phyloP scores from a whole-genome alignment of 2,888 invertebrate species.

The Stenodera caucasica region DNA sequence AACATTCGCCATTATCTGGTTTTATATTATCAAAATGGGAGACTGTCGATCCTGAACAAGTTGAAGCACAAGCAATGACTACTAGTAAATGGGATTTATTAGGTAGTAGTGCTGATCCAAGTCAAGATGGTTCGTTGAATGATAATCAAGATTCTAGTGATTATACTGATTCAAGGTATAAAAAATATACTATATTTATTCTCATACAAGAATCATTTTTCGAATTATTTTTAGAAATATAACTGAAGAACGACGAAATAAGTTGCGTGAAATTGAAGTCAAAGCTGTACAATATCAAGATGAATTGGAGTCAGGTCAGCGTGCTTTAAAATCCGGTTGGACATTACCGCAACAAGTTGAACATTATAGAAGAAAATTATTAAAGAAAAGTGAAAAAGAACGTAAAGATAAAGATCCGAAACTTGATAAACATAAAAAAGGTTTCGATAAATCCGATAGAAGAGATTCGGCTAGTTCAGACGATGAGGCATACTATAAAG shows the following conservation, averaged over 20 bases:
- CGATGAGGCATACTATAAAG: constrained; percentile 53
- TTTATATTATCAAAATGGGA: constrained; percentile 97
- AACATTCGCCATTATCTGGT: constrained; percentile 59
- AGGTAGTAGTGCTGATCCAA: constrained; percentile 58
- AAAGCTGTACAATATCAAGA: constrained; percentile 95
- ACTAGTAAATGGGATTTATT: constrained; percentile 87
- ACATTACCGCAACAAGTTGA: constrained; percentile 81
- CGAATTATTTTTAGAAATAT: constrained; percentile 56
- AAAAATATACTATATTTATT: not conserved
- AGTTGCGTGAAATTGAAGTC: constrained; percentile 90
- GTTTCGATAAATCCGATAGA: constrained; percentile 51
- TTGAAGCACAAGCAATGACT: constrained; percentile 80
- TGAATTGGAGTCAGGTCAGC: constrained; percentile 86
- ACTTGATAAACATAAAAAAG: constrained; percentile 50
- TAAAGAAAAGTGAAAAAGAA: constrained; percentile 67
- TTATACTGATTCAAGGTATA: constrained; percentile 52
- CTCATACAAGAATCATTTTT: constrained; percentile 5
- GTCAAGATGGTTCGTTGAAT: constrained; percentile 51
- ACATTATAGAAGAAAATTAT: constrained; percentile 85
- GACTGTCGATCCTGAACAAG: constrained; percentile 85
- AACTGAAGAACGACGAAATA: constrained; percentile 71
- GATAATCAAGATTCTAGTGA: constrained; percentile 53
- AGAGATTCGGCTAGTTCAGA: constrained; percentile 45
- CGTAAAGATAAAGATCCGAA: constrained; percentile 50
- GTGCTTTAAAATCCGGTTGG: constrained; percentile 73